Evolutionary conservation across 2,888 invertebrate genomes (phyloP), one percentile per base, ranked within the genome.

Genomic region (Diabrotica balteata): DNA sequence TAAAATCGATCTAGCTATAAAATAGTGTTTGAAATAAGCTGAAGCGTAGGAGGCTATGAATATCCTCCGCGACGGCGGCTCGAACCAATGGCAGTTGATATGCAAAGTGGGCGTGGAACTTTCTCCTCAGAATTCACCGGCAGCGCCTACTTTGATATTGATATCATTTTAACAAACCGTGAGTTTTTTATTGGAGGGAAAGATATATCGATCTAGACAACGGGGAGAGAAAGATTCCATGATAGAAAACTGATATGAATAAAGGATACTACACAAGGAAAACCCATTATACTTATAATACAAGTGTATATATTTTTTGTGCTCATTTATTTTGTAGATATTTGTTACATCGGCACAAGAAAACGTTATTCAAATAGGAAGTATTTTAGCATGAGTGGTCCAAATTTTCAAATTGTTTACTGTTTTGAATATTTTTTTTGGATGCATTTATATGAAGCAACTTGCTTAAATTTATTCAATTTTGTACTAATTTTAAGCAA

Each of bases 101-200:
- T 81, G 82, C 81, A 82, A 81, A 82, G 80, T 81, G 81, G 82
- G 82, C 82, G 82, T 80, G 81, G 77, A 79, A 75, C 78, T 78
- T 75, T 78, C 77, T 76, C 75, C 74, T 63, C 74, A 74, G 68
- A 68, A 71, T 72, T 66, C 70, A 63, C 66, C 50, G 72, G 68
- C 72, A 69, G 63, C 72, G 76, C 76, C 78, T 76, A 71, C 77
- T 77, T 66, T 72, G 58, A 64, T 75, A 77, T 76, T 75, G 76
- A 78, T 77, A 77, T 74, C 75, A 75, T 68, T 74, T 76, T 73
- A 71, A 72, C 73, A 72, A 72, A 58, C 63, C 66, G 55, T 64
- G 66, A 52, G 71, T 73, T 75, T 76, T 74, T 76, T 73, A 76
- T 74, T 76, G 76, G 76, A 63, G 72, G 73, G 66, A 70, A 60